Base-by-base conservation (phyloP, 2,113 vertebrate species). In the Cichladusa arquata region DNA sequence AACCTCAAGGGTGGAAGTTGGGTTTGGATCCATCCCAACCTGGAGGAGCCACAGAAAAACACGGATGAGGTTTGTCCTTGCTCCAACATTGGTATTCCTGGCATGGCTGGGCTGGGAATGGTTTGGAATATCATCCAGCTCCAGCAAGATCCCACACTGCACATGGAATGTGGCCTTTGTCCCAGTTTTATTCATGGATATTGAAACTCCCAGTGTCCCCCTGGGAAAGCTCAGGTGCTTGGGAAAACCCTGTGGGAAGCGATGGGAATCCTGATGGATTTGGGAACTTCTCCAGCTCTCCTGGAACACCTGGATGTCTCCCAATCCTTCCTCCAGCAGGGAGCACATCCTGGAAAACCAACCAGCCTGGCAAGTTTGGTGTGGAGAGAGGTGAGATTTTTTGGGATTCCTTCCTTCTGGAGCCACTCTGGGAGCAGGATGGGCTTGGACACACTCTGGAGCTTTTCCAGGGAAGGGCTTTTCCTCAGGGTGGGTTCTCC, bases 51-150 rank as follows among this genome's bases (percentile, higher is more conserved):
- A 1, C 2, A 0, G 9, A 3, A 58, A 56, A 72, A 10, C 16
- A 1, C 0, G 69, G 45, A 11, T n/a, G 29, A 28, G 47, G 33
- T 28, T 5, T 31, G 47, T 17, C 38, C 38, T 25, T 6, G 19
- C 7, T 9, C 29, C 29, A 6, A 0, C 0, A 0, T 34, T 5
- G 44, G 8, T 11, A 6, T 66, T 76, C 61, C 82, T 2, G 0
- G 24, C 34, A 4, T 4, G 78, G 33, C 31, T 9, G 3, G 22
- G 22, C 3, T 47, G 44, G 44, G 33, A 5, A 56, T 28, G 50
- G 6, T 9, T 34, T 34, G 71, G 71, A 20, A 58, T 28, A 6
- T 60, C 60, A 12, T 3, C 50, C 47, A 13, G 26, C 16, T 86
- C 44, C 28, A 3, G 17, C 73, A 13, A 20, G 7, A 25, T 62